Evolutionary conservation across 2,888 invertebrate species (phyloP).

Genomic region (Panopea generosa): DNA sequence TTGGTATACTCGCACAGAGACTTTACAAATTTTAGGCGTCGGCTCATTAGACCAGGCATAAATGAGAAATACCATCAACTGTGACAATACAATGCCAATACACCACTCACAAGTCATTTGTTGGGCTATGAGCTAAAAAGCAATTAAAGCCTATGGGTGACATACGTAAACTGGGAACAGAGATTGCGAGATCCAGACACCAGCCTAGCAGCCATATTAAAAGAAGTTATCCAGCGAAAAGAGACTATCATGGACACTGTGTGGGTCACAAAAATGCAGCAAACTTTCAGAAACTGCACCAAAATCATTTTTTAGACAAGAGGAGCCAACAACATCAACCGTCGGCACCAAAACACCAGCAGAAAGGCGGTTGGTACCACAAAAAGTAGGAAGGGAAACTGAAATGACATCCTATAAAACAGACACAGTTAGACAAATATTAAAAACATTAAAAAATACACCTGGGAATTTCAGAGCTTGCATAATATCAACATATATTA

Average conservation of each 20-base stretch:
- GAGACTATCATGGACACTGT: too few relatives aligned
- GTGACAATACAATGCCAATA: not conserved
- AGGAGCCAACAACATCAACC: not conserved
- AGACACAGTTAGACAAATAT: too few relatives aligned
- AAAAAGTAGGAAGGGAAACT: too few relatives aligned
- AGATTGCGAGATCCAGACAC: too few relatives aligned
- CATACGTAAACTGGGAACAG: not conserved
- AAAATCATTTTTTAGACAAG: not conserved
- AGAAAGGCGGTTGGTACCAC: too few relatives aligned
- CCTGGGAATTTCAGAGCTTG: conserved; percentile 17
- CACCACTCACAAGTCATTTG: conserved; percentile 2
- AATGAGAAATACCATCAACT: not conserved
- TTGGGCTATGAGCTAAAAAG: conserved; percentile 8
- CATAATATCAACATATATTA: not conserved
- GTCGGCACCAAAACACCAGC: not conserved
- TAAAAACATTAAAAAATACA: too few relatives aligned
- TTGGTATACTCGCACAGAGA: conserved; percentile 6
- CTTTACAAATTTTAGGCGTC: not conserved
- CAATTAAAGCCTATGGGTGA: conserved; percentile 4
- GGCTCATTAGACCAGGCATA: not conserved
- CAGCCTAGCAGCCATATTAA: too few relatives aligned
- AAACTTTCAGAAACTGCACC: too few relatives aligned
- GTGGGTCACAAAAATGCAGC: too few relatives aligned
- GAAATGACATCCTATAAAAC: too few relatives aligned
- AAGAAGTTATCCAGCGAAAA: too few relatives aligned